These are phyloP conservation scores for Tricholauxania praeusta DNA, from an alignment of 2,888 invertebrate species.

Conservation along the genomic window DNA sequence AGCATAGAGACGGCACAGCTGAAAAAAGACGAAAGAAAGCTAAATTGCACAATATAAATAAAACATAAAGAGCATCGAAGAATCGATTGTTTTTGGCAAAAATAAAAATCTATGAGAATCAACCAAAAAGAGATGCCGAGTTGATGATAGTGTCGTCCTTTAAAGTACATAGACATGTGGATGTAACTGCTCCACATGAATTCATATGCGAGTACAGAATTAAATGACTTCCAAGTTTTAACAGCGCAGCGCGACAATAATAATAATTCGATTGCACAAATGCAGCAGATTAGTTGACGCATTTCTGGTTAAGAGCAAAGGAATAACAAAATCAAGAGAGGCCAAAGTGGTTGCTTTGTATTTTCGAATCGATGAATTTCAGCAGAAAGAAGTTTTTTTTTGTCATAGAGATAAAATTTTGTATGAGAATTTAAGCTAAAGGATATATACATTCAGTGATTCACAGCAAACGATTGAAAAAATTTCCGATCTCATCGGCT, in stretches of 20 bases:
- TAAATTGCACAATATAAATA: conserved; percentile 58
- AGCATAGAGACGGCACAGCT: conserved; percentile 32
- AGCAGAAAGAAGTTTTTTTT: too few species aligned
- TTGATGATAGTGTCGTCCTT: conserved; percentile 50
- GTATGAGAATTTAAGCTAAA: too few species aligned
- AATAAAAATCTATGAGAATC: conserved; percentile 50
- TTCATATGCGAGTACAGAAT: conserved; percentile 27
- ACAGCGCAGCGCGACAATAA: conserved; percentile 56
- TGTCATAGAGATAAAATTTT: too few species aligned
- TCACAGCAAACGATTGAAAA: too few species aligned
- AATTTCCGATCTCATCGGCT: too few species aligned
- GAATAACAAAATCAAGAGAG: too few species aligned
- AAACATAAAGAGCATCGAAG: conserved; percentile 51
- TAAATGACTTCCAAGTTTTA: conserved; percentile 48
- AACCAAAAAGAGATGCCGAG: conserved; percentile 55
- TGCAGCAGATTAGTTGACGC: conserved; percentile 59
- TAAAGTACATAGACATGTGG: conserved; percentile 11
- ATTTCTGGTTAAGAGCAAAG: conserved; percentile 40
- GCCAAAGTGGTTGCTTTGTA: too few species aligned
- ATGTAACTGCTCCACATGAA: background rate
- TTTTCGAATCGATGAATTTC: too few species aligned
- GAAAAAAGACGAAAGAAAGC: conserved; percentile 3
- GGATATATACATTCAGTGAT: too few species aligned
- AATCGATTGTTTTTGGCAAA: conserved; percentile 45
- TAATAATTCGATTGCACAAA: conserved; percentile 62